phyloP scores from a whole-genome alignment of 2,113 vertebrate genomes.

The Bettongia penicillata region DNA sequence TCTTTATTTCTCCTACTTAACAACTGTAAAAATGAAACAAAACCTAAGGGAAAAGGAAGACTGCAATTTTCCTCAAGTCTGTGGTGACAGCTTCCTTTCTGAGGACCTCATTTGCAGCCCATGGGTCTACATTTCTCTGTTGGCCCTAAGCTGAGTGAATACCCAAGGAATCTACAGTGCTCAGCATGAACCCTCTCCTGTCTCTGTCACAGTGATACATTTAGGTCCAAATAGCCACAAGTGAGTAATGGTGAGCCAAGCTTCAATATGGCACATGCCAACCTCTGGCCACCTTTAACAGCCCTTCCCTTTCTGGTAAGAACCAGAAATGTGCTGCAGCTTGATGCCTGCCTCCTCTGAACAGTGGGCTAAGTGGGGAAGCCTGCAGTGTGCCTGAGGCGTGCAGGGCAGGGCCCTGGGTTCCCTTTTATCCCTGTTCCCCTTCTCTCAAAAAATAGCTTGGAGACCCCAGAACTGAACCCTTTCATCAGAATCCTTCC shows the following conservation, averaged over 20 bases:
- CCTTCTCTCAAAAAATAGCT: not conserved
- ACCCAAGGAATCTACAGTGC: slow-evolving; percentile 37
- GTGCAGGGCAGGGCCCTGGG: too few relatives aligned
- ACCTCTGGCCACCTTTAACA: slow-evolving; percentile 19
- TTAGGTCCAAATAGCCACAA: slow-evolving; percentile 50
- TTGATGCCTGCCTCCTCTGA: slow-evolving; percentile 20
- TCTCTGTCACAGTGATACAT: slow-evolving; percentile 11
- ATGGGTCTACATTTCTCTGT: slow-evolving; percentile 25
- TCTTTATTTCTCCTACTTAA: slow-evolving; percentile 47
- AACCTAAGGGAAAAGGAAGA: slow-evolving; percentile 47
- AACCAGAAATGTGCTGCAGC: not conserved
- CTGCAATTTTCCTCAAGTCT: slow-evolving; percentile 36
- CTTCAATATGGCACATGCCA: not conserved
- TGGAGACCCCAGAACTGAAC: not conserved
- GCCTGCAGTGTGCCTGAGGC: not conserved
- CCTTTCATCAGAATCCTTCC: not conserved
- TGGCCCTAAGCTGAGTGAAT: slow-evolving; percentile 7
- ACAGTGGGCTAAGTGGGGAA: too few relatives aligned
- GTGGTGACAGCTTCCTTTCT: slow-evolving; percentile 18
- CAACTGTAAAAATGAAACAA: slow-evolving; percentile 29
- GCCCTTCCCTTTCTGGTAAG: slow-evolving; percentile 6
- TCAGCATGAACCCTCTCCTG: not conserved
- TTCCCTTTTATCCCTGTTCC: not conserved
- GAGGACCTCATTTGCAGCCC: slow-evolving; percentile 32
- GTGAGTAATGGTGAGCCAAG: slow-evolving; percentile 43